Conservation (phyloP, 2,888 invertebrate species). For the Rhodophaea formosa region DNA sequence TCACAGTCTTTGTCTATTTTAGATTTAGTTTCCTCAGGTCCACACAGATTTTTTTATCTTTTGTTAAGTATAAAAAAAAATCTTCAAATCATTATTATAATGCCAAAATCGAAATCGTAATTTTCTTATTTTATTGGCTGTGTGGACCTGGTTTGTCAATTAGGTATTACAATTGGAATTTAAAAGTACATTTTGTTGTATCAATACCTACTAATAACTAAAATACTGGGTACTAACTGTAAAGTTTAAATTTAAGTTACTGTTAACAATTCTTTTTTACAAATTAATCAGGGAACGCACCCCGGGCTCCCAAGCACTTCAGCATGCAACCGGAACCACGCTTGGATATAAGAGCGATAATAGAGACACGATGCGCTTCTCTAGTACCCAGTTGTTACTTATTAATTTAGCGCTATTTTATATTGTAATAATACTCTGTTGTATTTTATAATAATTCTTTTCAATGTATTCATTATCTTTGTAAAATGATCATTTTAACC, state of each 20-base stretch:
- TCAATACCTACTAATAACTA: neutral
- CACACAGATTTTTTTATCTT: neutral
- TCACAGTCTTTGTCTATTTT: slow-evolving; percentile 1
- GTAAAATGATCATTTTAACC: neutral
- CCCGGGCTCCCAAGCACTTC: too few species aligned
- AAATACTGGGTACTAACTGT: neutral
- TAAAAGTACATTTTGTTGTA: neutral
- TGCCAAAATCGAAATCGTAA: too few species aligned
- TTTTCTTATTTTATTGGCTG: neutral
- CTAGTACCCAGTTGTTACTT: neutral
- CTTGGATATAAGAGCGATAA: too few species aligned
- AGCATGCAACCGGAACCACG: too few species aligned
- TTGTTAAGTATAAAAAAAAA: neutral
- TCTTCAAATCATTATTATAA: neutral
- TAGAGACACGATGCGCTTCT: too few species aligned
- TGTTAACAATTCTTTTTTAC: too few species aligned
- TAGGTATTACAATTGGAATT: neutral
- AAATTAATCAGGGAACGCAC: too few species aligned
- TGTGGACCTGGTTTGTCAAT: neutral
- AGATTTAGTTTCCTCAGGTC: slow-evolving; percentile 1
- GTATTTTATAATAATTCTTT: neutral
- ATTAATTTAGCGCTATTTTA: neutral
- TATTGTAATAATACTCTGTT: neutral
- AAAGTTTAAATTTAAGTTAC: too few species aligned
- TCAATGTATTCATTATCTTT: neutral